Percentiles rank a stretch among this genome's conserved stretches.
Evolutionary conservation across 2,113 vertebrate species (phyloP).

Genomic region (Anhinga rufa): DNA sequence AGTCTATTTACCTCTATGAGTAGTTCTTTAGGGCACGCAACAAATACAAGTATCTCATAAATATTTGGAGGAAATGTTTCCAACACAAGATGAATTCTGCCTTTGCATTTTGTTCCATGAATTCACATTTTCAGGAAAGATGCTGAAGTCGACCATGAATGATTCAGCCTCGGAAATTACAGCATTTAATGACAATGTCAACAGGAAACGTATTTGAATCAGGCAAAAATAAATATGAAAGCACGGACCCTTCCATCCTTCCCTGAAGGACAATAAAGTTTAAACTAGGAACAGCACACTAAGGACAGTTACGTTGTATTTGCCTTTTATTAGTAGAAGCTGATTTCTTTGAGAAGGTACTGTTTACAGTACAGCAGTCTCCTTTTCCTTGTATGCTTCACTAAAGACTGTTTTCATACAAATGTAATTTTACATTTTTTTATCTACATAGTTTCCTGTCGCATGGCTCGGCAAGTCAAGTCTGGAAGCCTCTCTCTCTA

Average conservation of each 20-base stretch:
- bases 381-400: not conserved
- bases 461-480: not conserved
- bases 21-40: not conserved
- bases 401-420: not conserved
- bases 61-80: not conserved
- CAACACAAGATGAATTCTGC: not conserved
- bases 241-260: conserved; percentile 9
- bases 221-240: conserved; percentile 40
- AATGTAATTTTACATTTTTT: not conserved
- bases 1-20: not conserved
- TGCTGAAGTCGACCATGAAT: not conserved
- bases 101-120: not conserved
- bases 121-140: not conserved
- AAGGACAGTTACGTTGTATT: not conserved
- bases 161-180: conserved; percentile 32
- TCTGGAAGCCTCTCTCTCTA: not conserved
- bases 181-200: conserved; percentile 30
- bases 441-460: not conserved
- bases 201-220: conserved; percentile 37
- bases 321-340: not conserved
- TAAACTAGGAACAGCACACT: not conserved
- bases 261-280: conserved; percentile 12
- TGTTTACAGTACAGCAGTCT: not conserved
- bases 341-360: not conserved
- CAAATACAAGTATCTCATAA: not conserved